Base-by-base conservation (phyloP, 64 coral and sea anemone genomes). In the Hydrozoanthus tunicans region DNA sequence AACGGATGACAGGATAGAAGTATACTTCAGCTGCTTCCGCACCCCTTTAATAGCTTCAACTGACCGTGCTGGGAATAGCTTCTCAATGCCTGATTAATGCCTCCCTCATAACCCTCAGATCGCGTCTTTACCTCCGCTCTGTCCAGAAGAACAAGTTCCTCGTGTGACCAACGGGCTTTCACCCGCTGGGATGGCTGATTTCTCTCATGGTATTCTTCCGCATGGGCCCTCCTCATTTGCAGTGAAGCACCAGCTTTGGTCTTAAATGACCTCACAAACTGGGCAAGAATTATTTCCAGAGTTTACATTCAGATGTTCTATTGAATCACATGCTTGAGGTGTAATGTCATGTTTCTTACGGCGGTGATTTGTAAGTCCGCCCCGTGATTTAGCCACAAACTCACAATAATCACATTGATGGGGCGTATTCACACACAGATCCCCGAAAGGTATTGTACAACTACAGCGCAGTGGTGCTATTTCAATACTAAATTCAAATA, bases 361-460 rank as follows among this genome's bases (percentile, higher is more conserved):
- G 20, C 25, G 70, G 20, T 73, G 70, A 24, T 4, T 73, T 8
- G 70, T 73, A 9, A 73, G 70, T 43, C 70, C 70, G 20, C 70
- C 70, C 51, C 12, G 27, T 9, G n/a, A 26, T 24, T 73, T 73
- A 6, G 70, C 25, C 24, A 73, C 25, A 73, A 73, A 73, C n/a
- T 23, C 70, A 43, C 70, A 73, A 26, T 10, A 8, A 73, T 73
- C 70, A 24, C 70, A 51, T 15, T 14, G 13, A 15, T 68, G 65
- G 20, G 65, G 20, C 65, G 20, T 68, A 68, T 12, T 43, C 32
- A n/a, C 65, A 43, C 32, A 43, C 0, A 43, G 32, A 43, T 43
- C 32, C 65, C 65, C 65, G 65, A 68, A 68, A n/a, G 65, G 65
- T 68, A 68, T 68, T 68, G 65, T 68, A 68, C 65, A 68, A 43